phyloP scores from a whole-genome alignment of 2,797 vertebrate species.

The Nasua narica region DNA sequence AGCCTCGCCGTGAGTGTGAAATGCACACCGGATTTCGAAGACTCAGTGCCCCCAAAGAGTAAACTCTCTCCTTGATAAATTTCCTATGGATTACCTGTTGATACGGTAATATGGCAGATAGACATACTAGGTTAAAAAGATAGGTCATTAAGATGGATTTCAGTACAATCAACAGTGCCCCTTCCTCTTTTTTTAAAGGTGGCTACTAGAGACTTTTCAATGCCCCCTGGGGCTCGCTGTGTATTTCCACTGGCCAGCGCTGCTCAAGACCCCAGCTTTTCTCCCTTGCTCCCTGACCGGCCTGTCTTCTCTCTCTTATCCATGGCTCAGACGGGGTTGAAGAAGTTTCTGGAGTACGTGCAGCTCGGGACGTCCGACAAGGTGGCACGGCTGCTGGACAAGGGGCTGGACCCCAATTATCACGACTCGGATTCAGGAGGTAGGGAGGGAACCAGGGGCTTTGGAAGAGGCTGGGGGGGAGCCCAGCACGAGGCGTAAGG shows the following conservation, averaged over 20 bases:
- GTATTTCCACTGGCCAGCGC: background rate
- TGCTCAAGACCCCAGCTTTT: too few species aligned
- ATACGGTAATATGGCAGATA: background rate
- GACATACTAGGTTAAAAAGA: background rate
- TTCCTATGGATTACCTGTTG: background rate
- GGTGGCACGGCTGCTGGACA: conserved; percentile 92
- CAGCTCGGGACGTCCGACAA: conserved; percentile 92
- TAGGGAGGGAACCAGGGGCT: conserved; percentile 50
- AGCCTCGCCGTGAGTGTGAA: background rate
- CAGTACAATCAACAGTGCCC: background rate
- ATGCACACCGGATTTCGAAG: background rate
- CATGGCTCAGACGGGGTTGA: conserved; percentile 88
- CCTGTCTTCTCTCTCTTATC: background rate
- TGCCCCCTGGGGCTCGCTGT: rapidly evolving
- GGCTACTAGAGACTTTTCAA: background rate
- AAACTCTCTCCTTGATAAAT: background rate
- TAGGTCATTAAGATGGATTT: background rate
- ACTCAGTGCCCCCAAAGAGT: background rate
- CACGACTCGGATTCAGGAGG: conserved; percentile 93
- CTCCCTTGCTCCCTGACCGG: background rate
- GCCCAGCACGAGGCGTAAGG: background rate
- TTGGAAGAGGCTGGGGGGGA: background rate
- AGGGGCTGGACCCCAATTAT: conserved; percentile 94
- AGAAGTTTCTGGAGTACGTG: conserved; percentile 95
- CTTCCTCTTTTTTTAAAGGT: background rate